Evolutionary conservation across 2,797 vertebrate species (phyloP).

Genomic region (Muscicapa comitata): DNA sequence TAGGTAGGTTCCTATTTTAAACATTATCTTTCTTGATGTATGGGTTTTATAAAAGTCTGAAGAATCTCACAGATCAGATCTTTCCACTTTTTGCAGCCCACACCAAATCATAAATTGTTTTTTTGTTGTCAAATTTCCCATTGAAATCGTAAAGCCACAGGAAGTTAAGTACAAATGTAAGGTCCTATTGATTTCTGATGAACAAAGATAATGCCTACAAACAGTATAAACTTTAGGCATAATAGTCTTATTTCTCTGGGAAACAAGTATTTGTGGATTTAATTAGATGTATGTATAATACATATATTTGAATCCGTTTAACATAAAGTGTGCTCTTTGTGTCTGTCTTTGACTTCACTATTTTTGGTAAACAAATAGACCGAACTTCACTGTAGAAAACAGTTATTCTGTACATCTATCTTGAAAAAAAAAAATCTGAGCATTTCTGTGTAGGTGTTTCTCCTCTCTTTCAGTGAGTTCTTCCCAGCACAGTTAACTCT

Average conservation of each 20-base stretch:
- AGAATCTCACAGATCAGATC: background rate
- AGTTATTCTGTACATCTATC: background rate
- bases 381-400: background rate
- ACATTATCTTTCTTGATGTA: background rate
- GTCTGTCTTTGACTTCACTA: background rate
- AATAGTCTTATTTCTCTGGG: background rate
- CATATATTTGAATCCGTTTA: background rate
- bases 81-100: background rate
- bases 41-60: background rate
- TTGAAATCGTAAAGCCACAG: background rate
- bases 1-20: background rate
- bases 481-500: background rate
- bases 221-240: background rate
- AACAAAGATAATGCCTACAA: background rate
- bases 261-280: background rate
- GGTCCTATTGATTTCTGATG: background rate
- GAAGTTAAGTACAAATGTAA: background rate
- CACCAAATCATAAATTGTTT: rapidly evolving
- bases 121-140: background rate
- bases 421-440: background rate
- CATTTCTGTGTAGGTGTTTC: background rate
- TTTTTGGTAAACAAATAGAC: background rate
- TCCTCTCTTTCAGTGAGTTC: background rate
- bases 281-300: background rate
- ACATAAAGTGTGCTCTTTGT: background rate